phyloP scores from a whole-genome alignment of 2,888 invertebrate species.

The Noctua janthina region DNA sequence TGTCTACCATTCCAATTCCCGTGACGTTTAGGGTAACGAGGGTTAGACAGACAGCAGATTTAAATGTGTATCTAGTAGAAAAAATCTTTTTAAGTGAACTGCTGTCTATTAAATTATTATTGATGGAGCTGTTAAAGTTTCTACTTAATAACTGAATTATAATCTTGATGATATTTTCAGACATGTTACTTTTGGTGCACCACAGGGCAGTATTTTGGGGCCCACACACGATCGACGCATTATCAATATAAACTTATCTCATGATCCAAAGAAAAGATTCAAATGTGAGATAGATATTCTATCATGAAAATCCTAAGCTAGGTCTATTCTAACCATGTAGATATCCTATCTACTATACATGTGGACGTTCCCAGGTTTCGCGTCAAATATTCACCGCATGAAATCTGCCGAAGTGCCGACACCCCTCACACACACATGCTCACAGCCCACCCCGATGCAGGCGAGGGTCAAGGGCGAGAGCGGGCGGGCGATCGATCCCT shows the following conservation, averaged over 20 bases:
- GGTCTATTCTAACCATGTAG: conserved; percentile 15
- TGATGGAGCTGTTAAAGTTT: neutral
- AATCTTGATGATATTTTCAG: neutral
- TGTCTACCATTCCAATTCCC: neutral
- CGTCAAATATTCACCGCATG: conserved; percentile 63
- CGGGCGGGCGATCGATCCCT: conserved; percentile 74
- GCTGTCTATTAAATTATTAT: neutral
- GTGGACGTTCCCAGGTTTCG: conserved; percentile 22
- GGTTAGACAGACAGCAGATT: conserved; percentile 30
- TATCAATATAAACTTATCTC: neutral
- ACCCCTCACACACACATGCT: conserved; percentile 56
- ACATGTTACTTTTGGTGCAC: neutral
- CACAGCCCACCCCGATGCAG: conserved; percentile 63
- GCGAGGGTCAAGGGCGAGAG: conserved; percentile 85
- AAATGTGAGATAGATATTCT: neutral
- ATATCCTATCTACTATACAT: conserved; percentile 13
- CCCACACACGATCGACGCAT: neutral
- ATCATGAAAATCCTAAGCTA: neutral
- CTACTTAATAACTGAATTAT: neutral
- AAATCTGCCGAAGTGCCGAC: conserved; percentile 47
- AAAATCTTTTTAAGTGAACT: neutral
- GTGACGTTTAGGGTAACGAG: neutral
- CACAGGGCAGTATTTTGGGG: neutral
- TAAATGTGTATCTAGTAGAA: neutral
- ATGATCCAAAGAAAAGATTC: neutral